These are phyloP conservation scores for Agapornis roseicollis DNA, from an alignment of 2,113 vertebrate genomes.

Conservation along the genomic window DNA sequence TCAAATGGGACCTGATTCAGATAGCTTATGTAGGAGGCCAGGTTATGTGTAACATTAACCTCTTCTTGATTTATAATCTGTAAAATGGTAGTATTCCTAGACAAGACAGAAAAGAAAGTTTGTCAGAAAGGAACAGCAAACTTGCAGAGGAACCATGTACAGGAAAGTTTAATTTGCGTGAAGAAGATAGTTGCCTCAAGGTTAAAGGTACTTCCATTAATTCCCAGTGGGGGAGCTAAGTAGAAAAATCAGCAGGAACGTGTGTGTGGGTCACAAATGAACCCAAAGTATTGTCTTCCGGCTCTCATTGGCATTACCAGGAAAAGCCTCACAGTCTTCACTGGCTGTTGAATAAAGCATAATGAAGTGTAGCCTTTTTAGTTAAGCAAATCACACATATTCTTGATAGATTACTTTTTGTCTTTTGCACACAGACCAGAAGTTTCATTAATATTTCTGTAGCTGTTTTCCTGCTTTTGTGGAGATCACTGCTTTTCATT, in stretches of 20 bases:
- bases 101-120: not conserved
- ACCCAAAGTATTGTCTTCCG: not conserved
- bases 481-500: not conserved
- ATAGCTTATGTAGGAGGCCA: not conserved
- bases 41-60: not conserved
- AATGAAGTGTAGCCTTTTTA: not conserved
- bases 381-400: not conserved
- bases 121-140: not conserved
- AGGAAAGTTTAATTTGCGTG: not conserved
- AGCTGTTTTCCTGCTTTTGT: not conserved
- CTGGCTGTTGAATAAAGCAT: not conserved
- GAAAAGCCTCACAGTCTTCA: not conserved
- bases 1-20: not conserved
- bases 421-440: not conserved
- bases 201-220: not conserved
- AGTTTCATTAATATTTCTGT: not conserved
- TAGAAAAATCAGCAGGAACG: not conserved
- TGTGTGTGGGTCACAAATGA: not conserved
- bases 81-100: not conserved
- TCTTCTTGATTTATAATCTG: not conserved
- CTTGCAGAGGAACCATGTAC: not conserved
- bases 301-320: not conserved
- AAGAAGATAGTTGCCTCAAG: not conserved
- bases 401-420: not conserved
- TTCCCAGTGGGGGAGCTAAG: not conserved